Percentiles rank a stretch among this genome's conserved stretches.
Evolutionary conservation across 2,888 invertebrate genomes (phyloP).

Genomic region (Apodemia zela): DNA sequence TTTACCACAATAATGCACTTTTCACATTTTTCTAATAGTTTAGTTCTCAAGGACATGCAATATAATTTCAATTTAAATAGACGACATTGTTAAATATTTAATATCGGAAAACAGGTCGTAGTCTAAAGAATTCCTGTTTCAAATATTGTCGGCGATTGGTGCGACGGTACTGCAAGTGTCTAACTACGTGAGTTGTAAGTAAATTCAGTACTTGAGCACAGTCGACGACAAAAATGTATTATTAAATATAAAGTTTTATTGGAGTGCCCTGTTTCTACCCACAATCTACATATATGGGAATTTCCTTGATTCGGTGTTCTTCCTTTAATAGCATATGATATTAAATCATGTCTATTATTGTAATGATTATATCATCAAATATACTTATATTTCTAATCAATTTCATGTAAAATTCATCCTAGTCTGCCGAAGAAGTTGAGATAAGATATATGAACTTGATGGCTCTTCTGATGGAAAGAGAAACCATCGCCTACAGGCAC

Average conservation of each 20-base stretch:
- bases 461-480: too few relatives aligned
- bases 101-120: conserved; percentile 42
- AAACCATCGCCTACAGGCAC: too few relatives aligned
- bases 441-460: too few relatives aligned
- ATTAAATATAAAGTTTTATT: conserved; percentile 18
- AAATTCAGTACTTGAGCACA: conserved; percentile 35
- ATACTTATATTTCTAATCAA: too few relatives aligned
- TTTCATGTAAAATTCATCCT: too few relatives aligned
- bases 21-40: not conserved
- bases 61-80: conserved; percentile 7
- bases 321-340: not conserved
- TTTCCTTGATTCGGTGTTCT: not conserved
- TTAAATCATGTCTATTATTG: not conserved
- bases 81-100: conserved; percentile 34
- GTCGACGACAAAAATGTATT: conserved; percentile 23
- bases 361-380: too few relatives aligned
- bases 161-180: conserved; percentile 69
- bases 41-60: not conserved
- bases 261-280: not conserved
- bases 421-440: too few relatives aligned
- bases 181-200: conserved; percentile 59
- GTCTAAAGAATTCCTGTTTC: conserved; percentile 67
- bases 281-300: not conserved
- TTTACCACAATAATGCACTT: too few relatives aligned
- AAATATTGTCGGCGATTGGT: conserved; percentile 70